phyloP scores from a whole-genome alignment of 2,113 vertebrate genomes.

The Callorhinus ursinus region DNA sequence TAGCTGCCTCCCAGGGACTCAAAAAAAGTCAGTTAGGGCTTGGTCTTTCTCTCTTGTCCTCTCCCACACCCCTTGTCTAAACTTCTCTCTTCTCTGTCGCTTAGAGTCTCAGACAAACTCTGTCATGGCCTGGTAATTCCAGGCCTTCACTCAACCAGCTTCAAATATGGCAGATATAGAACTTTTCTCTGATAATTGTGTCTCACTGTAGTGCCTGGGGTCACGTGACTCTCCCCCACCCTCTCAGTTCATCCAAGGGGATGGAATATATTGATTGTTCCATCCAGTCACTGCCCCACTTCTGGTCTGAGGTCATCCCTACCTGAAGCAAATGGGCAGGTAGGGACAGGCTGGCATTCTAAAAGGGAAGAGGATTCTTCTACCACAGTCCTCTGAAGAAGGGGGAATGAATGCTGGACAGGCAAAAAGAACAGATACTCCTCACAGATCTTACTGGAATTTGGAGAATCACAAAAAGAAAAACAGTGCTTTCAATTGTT shows the following conservation, averaged over 20 bases:
- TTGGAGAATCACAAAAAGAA: not conserved
- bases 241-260: not conserved
- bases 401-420: not conserved
- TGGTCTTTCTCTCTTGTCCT: not conserved
- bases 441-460: not conserved
- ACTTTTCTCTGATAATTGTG: not conserved
- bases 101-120: not conserved
- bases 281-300: not conserved
- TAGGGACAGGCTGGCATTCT: not conserved
- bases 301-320: not conserved
- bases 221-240: not conserved
- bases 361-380: not conserved
- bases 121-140: not conserved
- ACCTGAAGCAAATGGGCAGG: not conserved
- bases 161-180: not conserved
- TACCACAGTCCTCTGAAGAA: not conserved
- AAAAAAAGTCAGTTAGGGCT: not conserved
- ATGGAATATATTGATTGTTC: not conserved
- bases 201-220: not conserved
- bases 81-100: not conserved
- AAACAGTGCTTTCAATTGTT: not conserved
- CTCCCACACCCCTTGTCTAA: not conserved
- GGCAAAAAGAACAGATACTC: not conserved
- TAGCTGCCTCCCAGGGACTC: not conserved
- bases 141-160: not conserved